These are phyloP conservation scores for Caenorhabditis afra DNA, from an alignment of 2,888 invertebrate species.

Conservation along the genomic window DNA sequence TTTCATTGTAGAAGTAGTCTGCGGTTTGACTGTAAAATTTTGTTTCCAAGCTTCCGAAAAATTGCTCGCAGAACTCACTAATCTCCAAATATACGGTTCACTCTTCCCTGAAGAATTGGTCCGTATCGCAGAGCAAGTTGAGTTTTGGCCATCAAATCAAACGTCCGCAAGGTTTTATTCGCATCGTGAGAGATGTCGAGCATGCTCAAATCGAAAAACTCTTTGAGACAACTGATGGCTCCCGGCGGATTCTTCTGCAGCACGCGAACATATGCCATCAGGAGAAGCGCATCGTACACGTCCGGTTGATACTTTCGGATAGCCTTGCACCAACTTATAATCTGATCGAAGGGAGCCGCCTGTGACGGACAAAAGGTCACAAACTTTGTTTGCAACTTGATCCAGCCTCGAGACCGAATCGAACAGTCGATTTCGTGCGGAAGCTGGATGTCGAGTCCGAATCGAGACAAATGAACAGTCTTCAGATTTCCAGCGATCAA, in stretches of 20 bases:
- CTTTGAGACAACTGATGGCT: slow-evolving; percentile 50
- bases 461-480: slow-evolving; percentile 2
- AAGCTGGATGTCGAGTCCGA: slow-evolving; percentile 4
- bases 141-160: slow-evolving; percentile 24
- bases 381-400: background rate
- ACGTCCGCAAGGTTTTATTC: slow-evolving; percentile 3
- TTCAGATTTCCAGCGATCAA: background rate
- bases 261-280: slow-evolving; percentile 42
- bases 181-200: slow-evolving; percentile 34
- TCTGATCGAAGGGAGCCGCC: slow-evolving; percentile 12
- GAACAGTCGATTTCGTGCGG: slow-evolving; percentile 39
- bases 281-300: slow-evolving; percentile 48
- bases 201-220: slow-evolving; percentile 59
- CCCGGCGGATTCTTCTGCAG: slow-evolving; percentile 26
- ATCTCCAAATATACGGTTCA: slow-evolving; percentile 58
- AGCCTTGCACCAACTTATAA: slow-evolving; percentile 30
- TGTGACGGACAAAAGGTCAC: slow-evolving; percentile 16
- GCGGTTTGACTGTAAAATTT: slow-evolving; percentile 18
- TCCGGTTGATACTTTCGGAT: slow-evolving; percentile 35
- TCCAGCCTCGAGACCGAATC: slow-evolving; percentile 26
- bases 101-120: slow-evolving; percentile 57
- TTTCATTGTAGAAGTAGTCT: slow-evolving; percentile 30
- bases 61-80: slow-evolving; percentile 20
- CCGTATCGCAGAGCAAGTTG: slow-evolving; percentile 55
- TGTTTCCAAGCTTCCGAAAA: background rate